Conservation (phyloP, 2,797 vertebrate genomes). For the Leptoclinus maculatus region DNA sequence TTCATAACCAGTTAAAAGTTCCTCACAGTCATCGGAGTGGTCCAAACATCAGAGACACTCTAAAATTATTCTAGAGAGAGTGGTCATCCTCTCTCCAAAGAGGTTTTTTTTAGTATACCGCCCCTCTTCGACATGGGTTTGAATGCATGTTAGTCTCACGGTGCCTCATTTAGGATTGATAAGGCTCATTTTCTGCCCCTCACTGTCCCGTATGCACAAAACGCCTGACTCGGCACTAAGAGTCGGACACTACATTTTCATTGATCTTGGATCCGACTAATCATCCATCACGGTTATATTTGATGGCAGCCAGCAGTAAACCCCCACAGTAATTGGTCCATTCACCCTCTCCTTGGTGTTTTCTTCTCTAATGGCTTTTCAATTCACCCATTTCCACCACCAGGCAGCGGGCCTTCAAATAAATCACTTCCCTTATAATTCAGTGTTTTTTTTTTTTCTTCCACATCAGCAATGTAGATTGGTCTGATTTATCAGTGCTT, state of each 20-base stretch:
- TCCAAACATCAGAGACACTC: not conserved
- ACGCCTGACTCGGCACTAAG: slow-evolving; percentile 23
- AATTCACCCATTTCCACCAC: slow-evolving; percentile 52
- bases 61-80: not conserved
- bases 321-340: slow-evolving; percentile 51
- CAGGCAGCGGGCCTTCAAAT: slow-evolving; percentile 59
- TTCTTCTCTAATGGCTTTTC: slow-evolving; percentile 67
- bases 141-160: not conserved
- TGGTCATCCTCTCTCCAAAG: not conserved
- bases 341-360: slow-evolving; percentile 54
- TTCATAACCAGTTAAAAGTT: not conserved
- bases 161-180: not conserved
- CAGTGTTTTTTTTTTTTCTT: not conserved
- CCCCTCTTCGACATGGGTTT: not conserved
- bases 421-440: slow-evolving; percentile 53
- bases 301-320: slow-evolving; percentile 33
- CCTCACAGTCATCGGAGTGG: not conserved
- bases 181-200: not conserved
- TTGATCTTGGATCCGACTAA: slow-evolving; percentile 46
- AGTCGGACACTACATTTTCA: slow-evolving; percentile 17
- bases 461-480: slow-evolving; percentile 45
- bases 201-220: not conserved
- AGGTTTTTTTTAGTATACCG: not conserved
- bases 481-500: slow-evolving; percentile 36
- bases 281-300: slow-evolving; percentile 59